Evolutionary conservation across 2,888 invertebrate species (phyloP).

Genomic region (Ceramica pisi): DNA sequence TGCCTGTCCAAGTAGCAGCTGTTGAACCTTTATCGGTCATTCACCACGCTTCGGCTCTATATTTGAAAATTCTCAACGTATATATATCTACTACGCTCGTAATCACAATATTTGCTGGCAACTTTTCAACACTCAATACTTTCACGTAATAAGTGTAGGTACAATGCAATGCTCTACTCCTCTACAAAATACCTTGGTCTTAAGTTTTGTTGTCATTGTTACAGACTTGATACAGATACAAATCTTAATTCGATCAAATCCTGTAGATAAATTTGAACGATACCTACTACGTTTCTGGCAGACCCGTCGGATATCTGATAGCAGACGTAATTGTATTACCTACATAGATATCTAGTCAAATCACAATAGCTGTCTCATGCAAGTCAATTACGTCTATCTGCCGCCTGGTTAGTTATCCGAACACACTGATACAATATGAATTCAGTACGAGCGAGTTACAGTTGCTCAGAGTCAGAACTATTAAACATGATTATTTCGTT

Average conservation of each 20-base stretch:
- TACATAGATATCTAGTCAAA: conserved; percentile 75
- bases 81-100: conserved; percentile 37
- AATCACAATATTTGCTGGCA: conserved; percentile 81
- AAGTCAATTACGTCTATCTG: conserved; percentile 89
- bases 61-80: conserved; percentile 73
- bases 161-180: conserved; percentile 72
- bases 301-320: conserved; percentile 58
- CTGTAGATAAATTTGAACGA: conserved; percentile 41
- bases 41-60: conserved; percentile 69
- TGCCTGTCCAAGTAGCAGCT: conserved; percentile 58
- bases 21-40: conserved; percentile 82
- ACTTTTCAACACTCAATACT: conserved; percentile 77
- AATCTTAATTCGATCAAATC: conserved; percentile 48
- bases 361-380: conserved; percentile 87
- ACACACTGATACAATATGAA: conserved; percentile 86
- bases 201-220: conserved; percentile 65
- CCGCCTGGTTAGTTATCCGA: conserved; percentile 86
- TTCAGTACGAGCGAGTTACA: conserved; percentile 80
- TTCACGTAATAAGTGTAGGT: conserved; percentile 59
- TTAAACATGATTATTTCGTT: conserved; percentile 82
- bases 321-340: conserved; percentile 69
- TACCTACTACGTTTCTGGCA: conserved; percentile 39
- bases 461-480: conserved; percentile 80
- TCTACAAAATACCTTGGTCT: conserved; percentile 74
- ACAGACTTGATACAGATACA: conserved; percentile 20